Conservation (phyloP, 2,797 vertebrate genomes). For the Crax fasciolata region DNA sequence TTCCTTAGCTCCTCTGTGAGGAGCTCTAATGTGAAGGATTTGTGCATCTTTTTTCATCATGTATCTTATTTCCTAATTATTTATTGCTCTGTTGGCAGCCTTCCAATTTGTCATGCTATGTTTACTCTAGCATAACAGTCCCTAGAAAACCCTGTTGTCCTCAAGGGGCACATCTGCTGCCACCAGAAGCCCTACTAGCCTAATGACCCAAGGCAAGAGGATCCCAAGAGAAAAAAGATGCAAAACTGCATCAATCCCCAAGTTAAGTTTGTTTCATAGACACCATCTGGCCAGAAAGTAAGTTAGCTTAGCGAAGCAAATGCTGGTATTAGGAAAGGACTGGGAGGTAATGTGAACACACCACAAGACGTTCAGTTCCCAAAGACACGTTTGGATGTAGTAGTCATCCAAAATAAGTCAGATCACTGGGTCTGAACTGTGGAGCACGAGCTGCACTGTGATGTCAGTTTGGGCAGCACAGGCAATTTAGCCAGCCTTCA, state of each 20-base stretch:
- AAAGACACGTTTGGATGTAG: fast-evolving
- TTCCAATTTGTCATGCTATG: not conserved
- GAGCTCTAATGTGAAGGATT: not conserved
- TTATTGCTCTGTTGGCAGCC: not conserved
- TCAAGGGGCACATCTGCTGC: not conserved
- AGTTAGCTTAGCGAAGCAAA: not conserved
- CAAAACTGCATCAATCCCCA: not conserved
- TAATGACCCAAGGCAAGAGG: not conserved
- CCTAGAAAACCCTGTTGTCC: not conserved
- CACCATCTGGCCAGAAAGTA: not conserved
- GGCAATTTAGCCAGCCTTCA: not conserved
- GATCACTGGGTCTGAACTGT: not conserved
- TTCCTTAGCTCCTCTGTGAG: not conserved
- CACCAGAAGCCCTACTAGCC: not conserved
- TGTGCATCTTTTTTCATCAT: not conserved
- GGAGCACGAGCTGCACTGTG: not conserved
- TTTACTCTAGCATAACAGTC: not conserved
- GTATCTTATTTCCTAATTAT: not conserved
- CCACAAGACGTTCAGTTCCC: not conserved
- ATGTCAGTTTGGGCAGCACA: not conserved
- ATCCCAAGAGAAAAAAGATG: fast-evolving
- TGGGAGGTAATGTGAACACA: not conserved
- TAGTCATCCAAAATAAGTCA: not conserved
- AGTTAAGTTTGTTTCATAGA: not conserved
- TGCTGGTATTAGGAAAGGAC: not conserved